Conservation (phyloP, 2,113 vertebrate species). For the Nymphicus hollandicus region DNA sequence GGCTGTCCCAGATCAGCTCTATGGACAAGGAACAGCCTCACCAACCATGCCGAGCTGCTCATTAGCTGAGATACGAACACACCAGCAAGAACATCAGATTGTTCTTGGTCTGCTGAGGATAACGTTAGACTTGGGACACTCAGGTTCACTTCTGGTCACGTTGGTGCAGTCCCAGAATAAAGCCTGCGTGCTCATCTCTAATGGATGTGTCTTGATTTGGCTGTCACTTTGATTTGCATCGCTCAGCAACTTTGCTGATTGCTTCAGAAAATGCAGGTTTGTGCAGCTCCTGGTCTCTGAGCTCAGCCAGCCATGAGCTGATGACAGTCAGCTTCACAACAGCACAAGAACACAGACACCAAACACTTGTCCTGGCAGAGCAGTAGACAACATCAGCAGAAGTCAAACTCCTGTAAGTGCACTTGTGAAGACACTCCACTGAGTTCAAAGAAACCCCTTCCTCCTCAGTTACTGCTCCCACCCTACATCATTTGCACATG, state of each 20-base stretch:
- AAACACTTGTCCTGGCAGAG: background rate
- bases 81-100: background rate
- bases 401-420: background rate
- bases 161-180: background rate
- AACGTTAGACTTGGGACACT: background rate
- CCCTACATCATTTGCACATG: background rate
- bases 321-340: background rate
- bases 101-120: background rate
- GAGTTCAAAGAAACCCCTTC: background rate
- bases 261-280: background rate
- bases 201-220: background rate
- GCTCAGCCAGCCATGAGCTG: background rate
- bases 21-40: background rate
- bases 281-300: background rate
- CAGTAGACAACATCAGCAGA: background rate
- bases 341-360: background rate
- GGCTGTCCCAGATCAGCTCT: background rate
- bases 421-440: background rate
- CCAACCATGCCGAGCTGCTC: background rate
- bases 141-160: background rate
- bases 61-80: background rate
- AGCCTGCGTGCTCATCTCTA: background rate
- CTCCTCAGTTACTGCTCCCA: background rate
- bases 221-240: background rate
- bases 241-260: background rate